These are phyloP conservation scores for Scolanthus callimorphus DNA, from an alignment of 92 coral and sea anemone genomes.

Conservation along the genomic window DNA sequence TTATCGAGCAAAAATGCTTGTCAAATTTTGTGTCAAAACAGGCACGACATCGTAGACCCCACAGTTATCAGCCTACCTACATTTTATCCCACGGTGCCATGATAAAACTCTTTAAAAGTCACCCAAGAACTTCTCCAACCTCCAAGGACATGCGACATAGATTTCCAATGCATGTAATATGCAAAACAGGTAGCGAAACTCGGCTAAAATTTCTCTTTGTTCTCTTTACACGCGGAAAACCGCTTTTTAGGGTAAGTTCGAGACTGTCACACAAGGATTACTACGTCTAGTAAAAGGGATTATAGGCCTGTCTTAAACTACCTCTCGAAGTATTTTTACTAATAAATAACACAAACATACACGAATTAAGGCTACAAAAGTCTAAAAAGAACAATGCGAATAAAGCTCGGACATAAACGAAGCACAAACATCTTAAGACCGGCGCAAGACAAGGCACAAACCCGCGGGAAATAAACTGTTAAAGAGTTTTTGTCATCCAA, in stretches of 20 bases:
- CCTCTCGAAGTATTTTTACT: not conserved
- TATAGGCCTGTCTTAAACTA: not conserved
- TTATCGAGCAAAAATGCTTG: not conserved
- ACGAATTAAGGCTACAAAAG: not conserved
- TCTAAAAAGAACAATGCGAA: too few relatives aligned
- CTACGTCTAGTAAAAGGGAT: not conserved
- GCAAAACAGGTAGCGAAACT: not conserved
- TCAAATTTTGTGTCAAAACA: not conserved
- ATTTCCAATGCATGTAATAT: not conserved
- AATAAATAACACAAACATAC: not conserved
- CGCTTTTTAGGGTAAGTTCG: conserved; percentile 7
- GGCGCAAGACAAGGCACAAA: too few relatives aligned
- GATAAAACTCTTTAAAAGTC: not conserved
- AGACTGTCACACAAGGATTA: conserved; percentile 18
- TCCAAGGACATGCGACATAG: not conserved
- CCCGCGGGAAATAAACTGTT: too few relatives aligned
- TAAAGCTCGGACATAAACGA: too few relatives aligned
- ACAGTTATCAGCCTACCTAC: conserved; percentile 5
- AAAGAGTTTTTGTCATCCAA: too few relatives aligned
- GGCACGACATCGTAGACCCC: not conserved
- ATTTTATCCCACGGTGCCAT: conserved; percentile 10
- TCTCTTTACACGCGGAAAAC: conserved; percentile 17
- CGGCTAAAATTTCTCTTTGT: conserved; percentile 17
- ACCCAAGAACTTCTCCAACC: not conserved
- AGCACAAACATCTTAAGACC: too few relatives aligned